Percentiles rank a stretch among this genome's conserved stretches.
Evolutionary conservation across 1,140 invertebrate genomes (phyloP).

Genomic region (Mylabris phalerata): DNA sequence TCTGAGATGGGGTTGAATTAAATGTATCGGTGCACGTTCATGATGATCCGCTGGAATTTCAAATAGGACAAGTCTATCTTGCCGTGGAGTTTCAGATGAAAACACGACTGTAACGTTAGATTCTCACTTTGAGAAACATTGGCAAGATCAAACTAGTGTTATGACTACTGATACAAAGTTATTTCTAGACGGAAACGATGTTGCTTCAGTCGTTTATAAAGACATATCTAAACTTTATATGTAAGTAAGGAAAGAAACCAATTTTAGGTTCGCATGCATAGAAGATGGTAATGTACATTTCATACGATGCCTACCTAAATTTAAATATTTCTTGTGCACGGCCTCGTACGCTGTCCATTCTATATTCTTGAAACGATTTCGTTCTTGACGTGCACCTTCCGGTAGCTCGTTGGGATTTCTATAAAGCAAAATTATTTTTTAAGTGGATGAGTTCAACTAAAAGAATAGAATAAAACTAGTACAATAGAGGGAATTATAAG

Average conservation of each 20-base stretch:
- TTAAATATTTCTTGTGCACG: constrained; percentile 87
- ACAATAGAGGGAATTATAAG: too few relatives aligned
- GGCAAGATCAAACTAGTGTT: too few relatives aligned
- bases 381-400: constrained; percentile 64
- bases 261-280: background rate
- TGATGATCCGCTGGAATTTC: constrained; percentile 1
- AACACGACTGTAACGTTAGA: too few relatives aligned
- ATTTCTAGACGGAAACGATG: too few relatives aligned
- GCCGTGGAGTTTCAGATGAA: too few relatives aligned
- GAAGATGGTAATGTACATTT: background rate
- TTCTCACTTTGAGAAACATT: too few relatives aligned
- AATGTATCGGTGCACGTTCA: constrained; percentile 5
- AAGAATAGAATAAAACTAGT: too few relatives aligned
- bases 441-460: too few relatives aligned
- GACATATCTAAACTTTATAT: too few relatives aligned
- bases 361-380: constrained; percentile 71
- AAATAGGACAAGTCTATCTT: background rate
- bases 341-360: constrained; percentile 89
- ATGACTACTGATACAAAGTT: too few relatives aligned
- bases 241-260: too few relatives aligned
- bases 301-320: constrained; percentile 59
- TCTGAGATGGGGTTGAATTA: background rate
- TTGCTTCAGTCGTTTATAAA: too few relatives aligned
- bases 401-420: constrained; percentile 86
- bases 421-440: constrained; percentile 29